Evolutionary conservation across 2,797 vertebrate genomes (phyloP).

Genomic region (Calcarius lapponicus): DNA sequence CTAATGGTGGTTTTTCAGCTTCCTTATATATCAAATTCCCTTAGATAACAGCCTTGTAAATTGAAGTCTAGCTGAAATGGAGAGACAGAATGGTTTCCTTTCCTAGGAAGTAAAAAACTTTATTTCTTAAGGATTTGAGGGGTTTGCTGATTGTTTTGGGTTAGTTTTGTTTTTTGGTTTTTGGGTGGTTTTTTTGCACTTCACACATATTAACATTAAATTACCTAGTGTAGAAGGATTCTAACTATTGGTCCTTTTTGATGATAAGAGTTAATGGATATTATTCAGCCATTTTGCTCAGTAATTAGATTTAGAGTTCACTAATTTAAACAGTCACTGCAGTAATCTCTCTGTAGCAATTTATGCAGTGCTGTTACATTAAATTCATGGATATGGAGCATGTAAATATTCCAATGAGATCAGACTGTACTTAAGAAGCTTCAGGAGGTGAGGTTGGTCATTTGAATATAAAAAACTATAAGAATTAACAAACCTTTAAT

Average conservation of each 20-base stretch:
- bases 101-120: not conserved
- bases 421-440: not conserved
- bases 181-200: not conserved
- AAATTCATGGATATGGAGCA: not conserved
- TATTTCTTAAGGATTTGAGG: not conserved
- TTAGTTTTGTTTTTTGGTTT: no score
- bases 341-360: not conserved
- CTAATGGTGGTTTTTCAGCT: not conserved
- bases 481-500: not conserved
- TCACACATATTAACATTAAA: not conserved
- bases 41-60: not conserved
- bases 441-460: not conserved
- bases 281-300: not conserved
- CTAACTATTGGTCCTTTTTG: not conserved
- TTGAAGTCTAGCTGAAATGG: not conserved
- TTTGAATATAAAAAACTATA: not conserved
- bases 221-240: not conserved
- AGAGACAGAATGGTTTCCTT: not conserved
- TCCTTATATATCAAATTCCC: not conserved
- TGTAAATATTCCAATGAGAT: not conserved
- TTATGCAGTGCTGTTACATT: not conserved
- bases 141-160: not conserved
- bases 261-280: not conserved
- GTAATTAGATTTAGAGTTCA: slow-evolving; percentile 11
- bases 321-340: slow-evolving; percentile 7